A percentile compares a stretch with the other conserved stretches of the same genome.
Conservation (phyloP, 2,888 invertebrate species). For the Mythimna albipuncta region DNA sequence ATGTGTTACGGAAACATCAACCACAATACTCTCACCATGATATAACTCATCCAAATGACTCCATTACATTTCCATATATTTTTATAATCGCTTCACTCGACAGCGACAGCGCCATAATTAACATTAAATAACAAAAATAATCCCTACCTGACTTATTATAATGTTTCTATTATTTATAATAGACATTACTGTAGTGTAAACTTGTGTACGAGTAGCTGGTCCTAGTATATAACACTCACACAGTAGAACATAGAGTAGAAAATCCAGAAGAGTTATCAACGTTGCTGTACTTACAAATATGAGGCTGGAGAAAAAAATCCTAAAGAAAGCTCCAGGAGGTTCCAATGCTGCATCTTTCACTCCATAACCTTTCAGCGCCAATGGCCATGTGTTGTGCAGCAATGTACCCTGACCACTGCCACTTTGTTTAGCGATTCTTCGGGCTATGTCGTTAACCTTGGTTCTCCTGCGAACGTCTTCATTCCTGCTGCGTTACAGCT, state of each 20-base stretch:
- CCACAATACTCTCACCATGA: constrained; percentile 1
- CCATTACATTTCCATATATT: constrained; percentile 45
- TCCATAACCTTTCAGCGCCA: too few relatives aligned
- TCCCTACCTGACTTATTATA: constrained; percentile 48
- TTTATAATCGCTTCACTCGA: constrained; percentile 25
- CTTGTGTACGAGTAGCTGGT: constrained; percentile 33
- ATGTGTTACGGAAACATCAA: background rate
- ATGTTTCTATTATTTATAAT: constrained; percentile 52
- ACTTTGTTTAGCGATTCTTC: too few relatives aligned
- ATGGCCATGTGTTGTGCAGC: too few relatives aligned
- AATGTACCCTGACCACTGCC: too few relatives aligned
- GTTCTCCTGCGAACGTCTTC: too few relatives aligned
- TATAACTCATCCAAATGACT: constrained; percentile 25
- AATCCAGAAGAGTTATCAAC: constrained; percentile 10
- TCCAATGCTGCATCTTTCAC: too few relatives aligned
- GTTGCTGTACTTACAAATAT: too few relatives aligned
- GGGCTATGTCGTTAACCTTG: too few relatives aligned
- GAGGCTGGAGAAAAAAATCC: too few relatives aligned
- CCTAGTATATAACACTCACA: background rate
- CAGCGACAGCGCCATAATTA: constrained; percentile 53
- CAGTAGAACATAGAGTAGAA: constrained; percentile 1
- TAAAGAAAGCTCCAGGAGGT: too few relatives aligned
- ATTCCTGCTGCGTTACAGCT: too few relatives aligned
- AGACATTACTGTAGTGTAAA: constrained; percentile 51
- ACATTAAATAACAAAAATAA: constrained; percentile 47